These are phyloP conservation scores for Xenotilapia longispinis DNA, from an alignment of 2,113 vertebrate species.

Conservation along the genomic window DNA sequence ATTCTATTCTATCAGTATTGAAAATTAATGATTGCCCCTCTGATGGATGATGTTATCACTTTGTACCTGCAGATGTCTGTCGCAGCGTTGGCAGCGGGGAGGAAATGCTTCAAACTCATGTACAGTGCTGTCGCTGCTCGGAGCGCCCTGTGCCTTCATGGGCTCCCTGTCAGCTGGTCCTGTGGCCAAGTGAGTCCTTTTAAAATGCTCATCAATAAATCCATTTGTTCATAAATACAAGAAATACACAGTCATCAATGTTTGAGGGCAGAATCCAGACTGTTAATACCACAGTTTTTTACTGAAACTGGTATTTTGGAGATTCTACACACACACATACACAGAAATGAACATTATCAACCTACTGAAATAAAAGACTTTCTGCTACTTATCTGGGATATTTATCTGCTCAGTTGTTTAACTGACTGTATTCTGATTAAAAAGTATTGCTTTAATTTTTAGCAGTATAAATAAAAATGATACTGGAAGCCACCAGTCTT, in stretches of 20 bases:
- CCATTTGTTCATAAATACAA: not conserved
- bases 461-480: not conserved
- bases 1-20: not conserved
- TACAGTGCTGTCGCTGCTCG: slow-evolving; percentile 53
- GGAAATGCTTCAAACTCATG: slow-evolving; percentile 61
- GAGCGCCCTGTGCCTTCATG: slow-evolving; percentile 40
- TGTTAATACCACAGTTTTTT: not conserved
- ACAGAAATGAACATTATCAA: not conserved
- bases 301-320: not conserved
- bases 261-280: not conserved
- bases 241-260: not conserved
- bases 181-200: slow-evolving; percentile 40
- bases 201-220: not conserved
- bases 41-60: not conserved
- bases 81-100: slow-evolving; percentile 56
- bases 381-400: not conserved
- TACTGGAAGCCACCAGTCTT: not conserved
- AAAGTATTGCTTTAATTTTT: not conserved
- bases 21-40: not conserved
- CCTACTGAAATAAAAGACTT: not conserved
- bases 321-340: not conserved
- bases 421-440: not conserved
- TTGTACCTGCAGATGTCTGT: slow-evolving; percentile 41
- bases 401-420: not conserved
- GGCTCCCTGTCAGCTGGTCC: slow-evolving; percentile 46